These are phyloP conservation scores for Bombus affinis DNA, from an alignment of 1,140 invertebrate species.

Conservation along the genomic window DNA sequence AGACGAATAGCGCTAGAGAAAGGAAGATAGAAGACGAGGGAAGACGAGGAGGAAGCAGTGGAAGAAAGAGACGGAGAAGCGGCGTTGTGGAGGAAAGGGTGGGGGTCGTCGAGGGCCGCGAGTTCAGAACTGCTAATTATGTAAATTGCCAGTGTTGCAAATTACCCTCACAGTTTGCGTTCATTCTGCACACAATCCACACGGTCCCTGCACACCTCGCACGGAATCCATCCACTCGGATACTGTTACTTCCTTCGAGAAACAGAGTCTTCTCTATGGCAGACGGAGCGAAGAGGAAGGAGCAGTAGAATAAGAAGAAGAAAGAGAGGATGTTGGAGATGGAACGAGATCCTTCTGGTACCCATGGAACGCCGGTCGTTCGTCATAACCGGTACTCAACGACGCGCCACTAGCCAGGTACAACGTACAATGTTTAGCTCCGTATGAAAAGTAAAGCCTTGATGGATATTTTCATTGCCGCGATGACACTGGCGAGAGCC, in stretches of 20 bases:
- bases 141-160: constrained; percentile 83
- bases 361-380: constrained; percentile 45
- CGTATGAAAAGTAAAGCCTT: constrained; percentile 11
- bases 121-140: constrained; percentile 83
- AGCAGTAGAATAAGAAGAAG: background rate
- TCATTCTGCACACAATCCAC: constrained; percentile 82
- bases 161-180: constrained; percentile 83
- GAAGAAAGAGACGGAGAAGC: constrained; percentile 20
- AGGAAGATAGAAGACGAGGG: background rate
- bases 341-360: constrained; percentile 48
- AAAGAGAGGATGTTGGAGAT: constrained; percentile 20
- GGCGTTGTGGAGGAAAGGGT: constrained; percentile 11
- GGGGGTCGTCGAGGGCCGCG: constrained; percentile 64
- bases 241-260: constrained; percentile 78
- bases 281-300: background rate
- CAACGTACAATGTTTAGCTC: constrained; percentile 41
- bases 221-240: constrained; percentile 78
- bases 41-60: background rate
- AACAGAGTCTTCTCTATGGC: constrained; percentile 3
- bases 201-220: constrained; percentile 73
- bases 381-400: constrained; percentile 67
- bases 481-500: constrained; percentile 3
- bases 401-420: constrained; percentile 50
- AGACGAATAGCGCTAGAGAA: background rate
- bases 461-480: constrained; percentile 29